Conservation (phyloP, 2,888 invertebrate genomes). For the Phengaris alcon region DNA sequence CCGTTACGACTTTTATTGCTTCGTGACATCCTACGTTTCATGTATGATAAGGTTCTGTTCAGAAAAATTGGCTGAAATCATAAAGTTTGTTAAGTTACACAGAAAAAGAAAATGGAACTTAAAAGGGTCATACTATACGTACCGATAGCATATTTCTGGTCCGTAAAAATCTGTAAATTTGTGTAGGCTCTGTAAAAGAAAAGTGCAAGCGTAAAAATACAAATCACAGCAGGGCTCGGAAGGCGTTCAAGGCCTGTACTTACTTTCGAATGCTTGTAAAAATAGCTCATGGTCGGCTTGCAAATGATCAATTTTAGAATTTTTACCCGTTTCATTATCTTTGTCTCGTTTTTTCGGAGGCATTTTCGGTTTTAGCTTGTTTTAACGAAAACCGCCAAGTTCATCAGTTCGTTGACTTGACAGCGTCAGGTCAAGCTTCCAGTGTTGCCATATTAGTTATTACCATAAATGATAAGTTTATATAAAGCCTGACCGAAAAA, state of each 20-base stretch:
- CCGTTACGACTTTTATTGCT: slow-evolving; percentile 85
- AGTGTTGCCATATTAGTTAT: slow-evolving; percentile 24
- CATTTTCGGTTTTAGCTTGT: slow-evolving; percentile 78
- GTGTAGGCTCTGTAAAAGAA: slow-evolving; percentile 92
- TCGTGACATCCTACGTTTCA: slow-evolving; percentile 93
- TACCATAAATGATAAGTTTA: no score
- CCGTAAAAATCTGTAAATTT: slow-evolving; percentile 95
- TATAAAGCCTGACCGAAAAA: no score
- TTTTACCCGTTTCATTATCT: slow-evolving; percentile 82
- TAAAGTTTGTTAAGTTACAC: slow-evolving; percentile 17
- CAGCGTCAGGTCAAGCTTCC: slow-evolving; percentile 64
- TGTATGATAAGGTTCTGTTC: slow-evolving; percentile 93
- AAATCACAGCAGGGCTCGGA: slow-evolving; percentile 40
- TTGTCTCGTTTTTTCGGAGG: slow-evolving; percentile 90
- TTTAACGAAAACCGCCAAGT: slow-evolving; percentile 74
- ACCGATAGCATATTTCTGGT: slow-evolving; percentile 93
- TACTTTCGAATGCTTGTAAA: slow-evolving; percentile 98
- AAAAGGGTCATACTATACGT: slow-evolving; percentile 58
- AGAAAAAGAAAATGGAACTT: background rate
- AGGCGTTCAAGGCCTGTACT: slow-evolving; percentile 58
- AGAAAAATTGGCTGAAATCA: slow-evolving; percentile 91
- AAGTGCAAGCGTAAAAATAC: slow-evolving; percentile 45
- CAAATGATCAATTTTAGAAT: slow-evolving; percentile 84
- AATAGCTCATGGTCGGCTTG: slow-evolving; percentile 96
- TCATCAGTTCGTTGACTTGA: slow-evolving; percentile 77